Evolutionary conservation across 2,797 vertebrate species (phyloP), one percentile per base, ranked within the genome.

Genomic region (Leuciscus waleckii): DNA sequence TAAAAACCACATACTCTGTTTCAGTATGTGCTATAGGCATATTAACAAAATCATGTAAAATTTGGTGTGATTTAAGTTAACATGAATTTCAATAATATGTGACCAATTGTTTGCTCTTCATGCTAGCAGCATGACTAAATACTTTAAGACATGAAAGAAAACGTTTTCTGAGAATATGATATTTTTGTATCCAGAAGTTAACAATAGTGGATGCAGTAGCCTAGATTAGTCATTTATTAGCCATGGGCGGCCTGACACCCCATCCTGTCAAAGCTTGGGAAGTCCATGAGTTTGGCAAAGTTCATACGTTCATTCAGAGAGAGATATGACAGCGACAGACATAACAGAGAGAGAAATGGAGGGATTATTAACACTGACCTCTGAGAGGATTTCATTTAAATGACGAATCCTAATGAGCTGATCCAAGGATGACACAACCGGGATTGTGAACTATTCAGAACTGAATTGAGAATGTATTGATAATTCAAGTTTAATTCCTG

Each of bases 371-470:
- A 90, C 86, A 88, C 71, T 86, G 91, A 56, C 85, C 58, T 65
- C 58, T n/a, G 77, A 88, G 89, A 56, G 90, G 88, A 91, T 91
- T 90, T 92, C 90, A 82, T 91, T 92, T 85, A 87, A 70, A 90
- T 84, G 61, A 74, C 46, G 56, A 78, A 86, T 82, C 79, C 56
- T 81, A 86, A 86, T 43, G 68, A 73, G 82, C 46, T 49, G 32
- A 35, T 88, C 77, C 70, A 56, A 67, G 7, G 16, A 37, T 69
- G 21, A 61, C 61, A 84, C 41, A 51, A 0, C 29, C 21, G 0
- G 61, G 9, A 41, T 26, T 65, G 58, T 46, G 26, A 79, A 7
- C 39, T 19, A 49, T 67, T 46, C 41, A 46, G n/a, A 80, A 37
- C 2, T 21, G 1, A 49, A 68, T 39, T n/a, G 0, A 58, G 32